phyloP scores from a whole-genome alignment of 2,888 invertebrate genomes.

The Nycteola revayana region DNA sequence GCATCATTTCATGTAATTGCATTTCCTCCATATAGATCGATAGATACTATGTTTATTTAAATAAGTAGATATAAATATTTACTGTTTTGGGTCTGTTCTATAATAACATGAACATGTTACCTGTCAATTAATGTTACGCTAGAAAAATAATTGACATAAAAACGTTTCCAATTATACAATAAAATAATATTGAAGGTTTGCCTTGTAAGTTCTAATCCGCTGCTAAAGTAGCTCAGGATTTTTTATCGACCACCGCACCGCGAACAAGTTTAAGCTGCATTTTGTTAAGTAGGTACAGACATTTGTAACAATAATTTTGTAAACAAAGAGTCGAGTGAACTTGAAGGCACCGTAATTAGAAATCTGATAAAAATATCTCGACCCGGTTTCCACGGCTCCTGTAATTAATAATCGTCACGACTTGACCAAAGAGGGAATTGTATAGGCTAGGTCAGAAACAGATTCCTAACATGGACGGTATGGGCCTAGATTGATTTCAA shows the following conservation, averaged over 20 bases:
- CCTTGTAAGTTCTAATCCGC: too few relatives aligned
- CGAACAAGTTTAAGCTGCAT: slow-evolving; percentile 33
- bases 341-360: slow-evolving; percentile 46
- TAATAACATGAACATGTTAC: slow-evolving; percentile 57
- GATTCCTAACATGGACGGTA: slow-evolving; percentile 54
- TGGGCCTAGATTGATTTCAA: slow-evolving; percentile 48
- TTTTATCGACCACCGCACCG: slow-evolving; percentile 33
- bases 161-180: slow-evolving; percentile 59
- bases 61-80: neutral
- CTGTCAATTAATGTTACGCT: slow-evolving; percentile 66
- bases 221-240: slow-evolving; percentile 44
- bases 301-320: slow-evolving; percentile 38
- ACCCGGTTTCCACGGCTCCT: slow-evolving; percentile 53
- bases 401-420: slow-evolving; percentile 57
- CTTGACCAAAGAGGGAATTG: slow-evolving; percentile 58
- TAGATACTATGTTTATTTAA: slow-evolving; percentile 29
- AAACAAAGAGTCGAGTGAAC: too few relatives aligned
- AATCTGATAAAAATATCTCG: slow-evolving; percentile 50
- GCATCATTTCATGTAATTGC: slow-evolving; percentile 78
- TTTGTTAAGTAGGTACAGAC: slow-evolving; percentile 47
- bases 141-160: slow-evolving; percentile 71
- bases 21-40: slow-evolving; percentile 62
- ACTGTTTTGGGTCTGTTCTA: slow-evolving; percentile 32
- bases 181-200: slow-evolving; percentile 51
- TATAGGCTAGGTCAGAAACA: slow-evolving; percentile 50